A percentile compares a stretch with the other conserved stretches of the same genome.
Conservation (phyloP, 2,888 invertebrate genomes). For the Heliconius cydno region DNA sequence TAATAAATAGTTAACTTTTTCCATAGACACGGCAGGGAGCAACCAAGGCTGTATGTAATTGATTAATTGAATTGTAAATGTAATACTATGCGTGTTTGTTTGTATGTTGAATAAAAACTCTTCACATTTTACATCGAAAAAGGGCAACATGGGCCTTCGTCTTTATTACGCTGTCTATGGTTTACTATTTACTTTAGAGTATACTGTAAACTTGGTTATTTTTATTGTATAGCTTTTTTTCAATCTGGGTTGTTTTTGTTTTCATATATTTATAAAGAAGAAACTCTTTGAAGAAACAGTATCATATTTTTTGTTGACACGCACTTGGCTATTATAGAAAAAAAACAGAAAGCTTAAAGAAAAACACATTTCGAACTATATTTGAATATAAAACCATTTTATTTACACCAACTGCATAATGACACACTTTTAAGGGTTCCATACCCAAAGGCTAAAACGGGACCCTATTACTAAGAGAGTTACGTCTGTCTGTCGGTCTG, state of each 20-base stretch:
- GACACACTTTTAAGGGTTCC: too few species aligned
- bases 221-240: neutral
- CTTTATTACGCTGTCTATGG: conserved; percentile 33
- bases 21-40: conserved; percentile 57
- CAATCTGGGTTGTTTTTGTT: neutral
- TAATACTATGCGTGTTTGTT: conserved; percentile 45
- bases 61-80: conserved; percentile 65
- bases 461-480: too few species aligned
- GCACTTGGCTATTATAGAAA: too few species aligned
- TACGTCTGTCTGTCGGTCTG: too few species aligned
- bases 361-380: too few species aligned
- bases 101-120: conserved; percentile 35
- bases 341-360: too few species aligned
- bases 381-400: too few species aligned
- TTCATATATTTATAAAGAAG: neutral
- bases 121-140: conserved; percentile 35
- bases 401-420: too few species aligned
- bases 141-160: conserved; percentile 29
- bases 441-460: too few species aligned
- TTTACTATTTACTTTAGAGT: conserved; percentile 3
- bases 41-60: conserved; percentile 57
- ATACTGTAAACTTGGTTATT: conserved; percentile 3
- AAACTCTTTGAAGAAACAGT: too few species aligned
- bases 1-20: conserved; percentile 59
- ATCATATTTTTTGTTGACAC: neutral